Percentiles rank a stretch among this genome's conserved stretches.
Conservation (phyloP, 2,888 invertebrate genomes). For the Fragum whitleyi region DNA sequence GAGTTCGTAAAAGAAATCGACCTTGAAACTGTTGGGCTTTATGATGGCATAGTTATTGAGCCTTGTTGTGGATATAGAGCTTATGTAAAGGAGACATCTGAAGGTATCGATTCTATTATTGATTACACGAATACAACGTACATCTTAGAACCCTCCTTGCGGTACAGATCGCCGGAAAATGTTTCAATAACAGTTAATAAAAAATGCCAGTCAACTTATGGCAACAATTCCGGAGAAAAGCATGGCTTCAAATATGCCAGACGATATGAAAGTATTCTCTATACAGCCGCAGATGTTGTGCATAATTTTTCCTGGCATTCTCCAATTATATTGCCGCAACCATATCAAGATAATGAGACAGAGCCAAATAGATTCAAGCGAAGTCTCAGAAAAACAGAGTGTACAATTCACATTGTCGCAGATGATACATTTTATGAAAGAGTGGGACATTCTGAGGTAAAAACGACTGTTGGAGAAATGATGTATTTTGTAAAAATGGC, state of each 20-base stretch:
- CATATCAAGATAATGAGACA: neutral
- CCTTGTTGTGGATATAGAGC: conserved; percentile 13
- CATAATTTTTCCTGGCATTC: neutral
- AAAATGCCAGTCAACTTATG: too few relatives aligned
- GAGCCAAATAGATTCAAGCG: conserved; percentile 22
- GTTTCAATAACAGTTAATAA: too few relatives aligned
- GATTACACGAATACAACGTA: conserved; percentile 25
- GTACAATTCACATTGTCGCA: conserved; percentile 77
- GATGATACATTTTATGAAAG: conserved; percentile 78
- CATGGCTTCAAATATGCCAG: too few relatives aligned
- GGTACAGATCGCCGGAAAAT: neutral
- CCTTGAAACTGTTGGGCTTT: neutral
- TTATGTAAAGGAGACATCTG: conserved; percentile 35
- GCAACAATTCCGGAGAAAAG: too few relatives aligned
- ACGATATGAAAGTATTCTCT: neutral
- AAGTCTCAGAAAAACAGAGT: conserved; percentile 52
- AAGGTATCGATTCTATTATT: conserved; percentile 45
- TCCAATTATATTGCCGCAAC: neutral
- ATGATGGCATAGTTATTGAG: neutral
- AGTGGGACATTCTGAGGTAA: conserved; percentile 64
- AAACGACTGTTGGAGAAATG: conserved; percentile 74
- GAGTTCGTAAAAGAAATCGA: neutral
- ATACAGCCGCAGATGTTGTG: neutral
- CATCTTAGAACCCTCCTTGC: conserved; percentile 46
- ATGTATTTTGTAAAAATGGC: conserved; percentile 74